A percentile compares a stretch with the other conserved stretches of the same genome.
Evolutionary conservation across 1,140 invertebrate genomes (phyloP).

Genomic region (Phortica variegata): DNA sequence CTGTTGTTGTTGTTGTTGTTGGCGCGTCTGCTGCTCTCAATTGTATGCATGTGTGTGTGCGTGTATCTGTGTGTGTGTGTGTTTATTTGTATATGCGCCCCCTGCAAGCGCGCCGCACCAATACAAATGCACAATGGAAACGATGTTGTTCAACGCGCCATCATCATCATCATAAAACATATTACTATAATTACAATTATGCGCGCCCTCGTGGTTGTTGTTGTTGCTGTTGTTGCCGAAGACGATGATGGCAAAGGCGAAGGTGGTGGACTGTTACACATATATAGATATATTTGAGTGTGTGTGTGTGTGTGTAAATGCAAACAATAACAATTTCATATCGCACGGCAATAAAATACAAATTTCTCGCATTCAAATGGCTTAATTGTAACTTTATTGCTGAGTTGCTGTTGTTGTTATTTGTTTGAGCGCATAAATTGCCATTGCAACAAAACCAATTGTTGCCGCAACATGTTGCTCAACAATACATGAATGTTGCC

Average conservation of each 20-base stretch:
- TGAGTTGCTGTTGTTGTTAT: too few relatives aligned
- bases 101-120: slow-evolving; percentile 34
- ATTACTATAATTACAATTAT: slow-evolving; percentile 56
- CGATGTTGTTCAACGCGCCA: slow-evolving; percentile 34
- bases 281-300: slow-evolving; percentile 4
- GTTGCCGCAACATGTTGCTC: too few relatives aligned
- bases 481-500: too few relatives aligned
- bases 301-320: too few relatives aligned
- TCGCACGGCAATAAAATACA: slow-evolving; percentile 46
- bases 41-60: slow-evolving; percentile 17
- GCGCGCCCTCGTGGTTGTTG: slow-evolving; percentile 27
- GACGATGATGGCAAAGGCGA: neutral
- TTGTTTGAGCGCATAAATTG: too few relatives aligned
- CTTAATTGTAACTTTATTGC: slow-evolving; percentile 39
- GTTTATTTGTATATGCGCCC: slow-evolving; percentile 15
- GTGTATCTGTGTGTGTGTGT: slow-evolving; percentile 5
- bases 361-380: slow-evolving; percentile 48
- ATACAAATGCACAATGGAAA: too few relatives aligned
- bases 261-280: slow-evolving; percentile 8
- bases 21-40: slow-evolving; percentile 22
- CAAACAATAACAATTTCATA: slow-evolving; percentile 37
- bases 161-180: slow-evolving; percentile 46
- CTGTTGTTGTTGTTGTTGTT: slow-evolving; percentile 14
- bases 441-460: too few relatives aligned
- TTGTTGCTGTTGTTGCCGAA: neutral